Base-by-base conservation (phyloP, 1,140 invertebrate species). In the Adoxophyes honmai region DNA sequence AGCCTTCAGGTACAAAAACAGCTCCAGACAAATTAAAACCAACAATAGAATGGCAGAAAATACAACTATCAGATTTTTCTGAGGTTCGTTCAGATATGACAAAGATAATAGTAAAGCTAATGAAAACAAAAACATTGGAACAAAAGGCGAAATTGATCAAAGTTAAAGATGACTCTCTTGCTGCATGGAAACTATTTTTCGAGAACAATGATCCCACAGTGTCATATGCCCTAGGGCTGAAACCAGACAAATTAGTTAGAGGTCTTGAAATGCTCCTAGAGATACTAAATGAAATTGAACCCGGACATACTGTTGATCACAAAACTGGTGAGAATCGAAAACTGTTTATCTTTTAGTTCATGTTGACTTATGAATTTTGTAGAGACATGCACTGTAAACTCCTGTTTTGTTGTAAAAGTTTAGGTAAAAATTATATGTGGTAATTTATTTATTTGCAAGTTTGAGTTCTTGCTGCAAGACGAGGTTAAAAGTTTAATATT, bases 41-140 rank as follows among this genome's bases (percentile, higher is more conserved):
- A 28, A 86, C 85, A 38, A 78, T 81, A 62, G 85, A 88, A 68
- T 88, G 83, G 83, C 83, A 88, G 73, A 85, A 88, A 54, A 74
- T 88, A 13, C 83, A 86, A 76, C 76, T 86, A 34, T 80, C 83
- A 21, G 79, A 88, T 38, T 88, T 86, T 59, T 85, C 81, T 33
- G 74, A 83, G 15, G 57, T 75, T 9, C 64, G 83, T 51, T 80
- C 80, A 75, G 79, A 86, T 57, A 70, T 88, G 56, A 73, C 73
- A 51, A 59, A 73, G 18, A 57, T 82, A 38, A 52, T 61, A 37
- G 55, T 62, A 11, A 76, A 78, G 71, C 34, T 34, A 34, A 7
- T 10, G 0, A 38, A 55, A 15, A 52, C 4, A 34, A 15, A n/a
- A 15, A 34, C 28, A 10, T 15, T 38, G n/a, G 33, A 18, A 15